These are phyloP conservation scores for Apistogramma diplotaenia DNA, from an alignment of 2,113 vertebrate genomes.

Conservation along the genomic window DNA sequence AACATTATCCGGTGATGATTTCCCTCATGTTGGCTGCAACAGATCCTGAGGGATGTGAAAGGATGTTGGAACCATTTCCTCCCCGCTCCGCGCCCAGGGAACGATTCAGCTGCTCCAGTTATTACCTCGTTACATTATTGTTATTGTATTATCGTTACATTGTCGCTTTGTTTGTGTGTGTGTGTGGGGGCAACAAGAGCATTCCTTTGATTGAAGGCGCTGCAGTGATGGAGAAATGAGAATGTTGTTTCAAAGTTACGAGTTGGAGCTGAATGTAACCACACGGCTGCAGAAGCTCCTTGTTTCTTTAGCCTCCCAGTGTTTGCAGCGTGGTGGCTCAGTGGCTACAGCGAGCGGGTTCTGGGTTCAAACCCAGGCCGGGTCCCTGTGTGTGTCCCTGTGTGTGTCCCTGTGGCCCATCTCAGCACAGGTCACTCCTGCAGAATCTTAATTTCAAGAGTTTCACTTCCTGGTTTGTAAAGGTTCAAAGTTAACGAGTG, in stretches of 20 bases:
- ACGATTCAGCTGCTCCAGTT: slow-evolving; percentile 49
- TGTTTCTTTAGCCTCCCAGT: background rate
- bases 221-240: slow-evolving; percentile 10
- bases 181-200: background rate
- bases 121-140: slow-evolving; percentile 61
- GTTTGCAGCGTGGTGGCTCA: background rate
- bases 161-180: background rate
- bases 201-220: slow-evolving; percentile 61
- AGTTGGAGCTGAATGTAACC: background rate
- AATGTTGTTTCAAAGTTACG: background rate
- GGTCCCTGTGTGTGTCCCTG: background rate
- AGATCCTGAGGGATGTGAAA: slow-evolving; percentile 52
- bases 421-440: too few species aligned
- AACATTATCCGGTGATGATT: slow-evolving; percentile 24
- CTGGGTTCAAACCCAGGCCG: background rate
- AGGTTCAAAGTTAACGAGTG: too few species aligned
- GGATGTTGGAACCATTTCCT: slow-evolving; percentile 59
- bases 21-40: slow-evolving; percentile 27
- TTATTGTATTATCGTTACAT: slow-evolving; percentile 60
- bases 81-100: slow-evolving; percentile 47
- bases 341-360: background rate
- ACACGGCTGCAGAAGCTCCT: too few species aligned
- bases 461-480: too few species aligned
- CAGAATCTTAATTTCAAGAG: too few species aligned
- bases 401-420: too few species aligned